Base-by-base conservation (phyloP, 2,888 invertebrate genomes). In the Sphaerophoria taeniata region DNA sequence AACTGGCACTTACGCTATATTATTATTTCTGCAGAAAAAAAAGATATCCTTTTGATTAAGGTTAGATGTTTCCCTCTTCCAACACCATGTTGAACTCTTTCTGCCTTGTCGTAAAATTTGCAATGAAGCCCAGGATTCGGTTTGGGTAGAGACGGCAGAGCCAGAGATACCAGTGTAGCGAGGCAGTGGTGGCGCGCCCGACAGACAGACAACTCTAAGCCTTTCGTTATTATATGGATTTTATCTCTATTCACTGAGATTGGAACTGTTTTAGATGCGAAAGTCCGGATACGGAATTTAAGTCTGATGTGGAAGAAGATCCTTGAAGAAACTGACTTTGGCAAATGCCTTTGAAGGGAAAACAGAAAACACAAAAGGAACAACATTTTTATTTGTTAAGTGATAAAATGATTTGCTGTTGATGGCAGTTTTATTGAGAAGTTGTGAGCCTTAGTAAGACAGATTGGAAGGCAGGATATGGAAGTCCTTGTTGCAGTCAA, bases 251-350 rank as follows among this genome's bases (percentile, higher is more conserved):
- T 33, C 16, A 36, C 51, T 7, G 3, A 16, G 39, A 2, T 53
- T 49, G 55, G 36, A 34, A 49, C 11, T 67, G 56, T 67, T 51
- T 69, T 53, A 31, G 53, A 45, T 61, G 60, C 56, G n/a, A 2
- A 2, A 24, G 24, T 24, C 1, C 24, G 24, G 2, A 24, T 24
- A 24, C 2, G 24, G 60, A 36, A 67, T 53, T 24, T 39, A 74
- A 77, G 61, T 61, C 58, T 79, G 75, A 53, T 60, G 56, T 31
- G 60, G 24, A 24, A 24, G 71, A 75, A 56, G 55, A 67, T 72
- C 58, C 78, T 71, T 75, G 45, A 77, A 73, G 77, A 60, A 75
- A 67, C 75, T 72, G 72, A 79, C 79, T 79, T 78, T 75, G 67
- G 75, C 74, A 71, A 53, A 56, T 33, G 70, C 34, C 74, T 73